A percentile compares a stretch with the other conserved stretches of the same genome.
phyloP scores from a whole-genome alignment of 2,797 vertebrate genomes.

The Argya squamiceps region DNA sequence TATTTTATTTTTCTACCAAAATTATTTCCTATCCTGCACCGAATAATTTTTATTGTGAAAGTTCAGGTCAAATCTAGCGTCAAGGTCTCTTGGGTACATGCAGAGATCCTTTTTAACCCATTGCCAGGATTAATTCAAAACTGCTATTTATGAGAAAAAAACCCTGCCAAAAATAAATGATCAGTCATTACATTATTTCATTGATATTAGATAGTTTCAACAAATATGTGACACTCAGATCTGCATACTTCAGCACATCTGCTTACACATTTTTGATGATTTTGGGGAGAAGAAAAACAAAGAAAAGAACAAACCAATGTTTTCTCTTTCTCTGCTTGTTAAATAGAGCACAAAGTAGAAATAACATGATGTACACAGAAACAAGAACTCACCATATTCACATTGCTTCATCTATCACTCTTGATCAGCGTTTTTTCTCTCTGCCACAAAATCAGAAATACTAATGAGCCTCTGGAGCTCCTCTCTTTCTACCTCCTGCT shows the following conservation, averaged over 20 bases:
- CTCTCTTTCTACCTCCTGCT: neutral
- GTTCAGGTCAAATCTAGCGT: accelerated
- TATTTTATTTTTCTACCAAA: neutral
- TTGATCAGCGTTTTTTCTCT: neutral
- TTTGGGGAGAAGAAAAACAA: neutral
- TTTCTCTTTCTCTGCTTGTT: neutral
- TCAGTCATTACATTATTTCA: neutral
- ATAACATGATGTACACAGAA: neutral
- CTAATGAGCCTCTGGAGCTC: neutral
- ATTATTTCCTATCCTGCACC: neutral
- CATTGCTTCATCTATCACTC: neutral
- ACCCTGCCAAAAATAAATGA: neutral
- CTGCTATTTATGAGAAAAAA: neutral
- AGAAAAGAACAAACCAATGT: no score
- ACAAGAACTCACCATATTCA: neutral
- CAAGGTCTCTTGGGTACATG: accelerated
- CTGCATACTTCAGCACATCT: neutral
- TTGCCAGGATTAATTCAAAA: neutral
- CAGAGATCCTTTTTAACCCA: neutral
- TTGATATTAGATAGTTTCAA: neutral
- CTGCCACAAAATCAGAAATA: neutral
- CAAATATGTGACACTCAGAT: neutral
- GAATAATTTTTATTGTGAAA: neutral
- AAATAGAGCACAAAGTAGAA: neutral
- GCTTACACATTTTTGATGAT: neutral